These are phyloP conservation scores for Chromobotia macracanthus DNA, from an alignment of 2,797 vertebrate species.

Conservation along the genomic window DNA sequence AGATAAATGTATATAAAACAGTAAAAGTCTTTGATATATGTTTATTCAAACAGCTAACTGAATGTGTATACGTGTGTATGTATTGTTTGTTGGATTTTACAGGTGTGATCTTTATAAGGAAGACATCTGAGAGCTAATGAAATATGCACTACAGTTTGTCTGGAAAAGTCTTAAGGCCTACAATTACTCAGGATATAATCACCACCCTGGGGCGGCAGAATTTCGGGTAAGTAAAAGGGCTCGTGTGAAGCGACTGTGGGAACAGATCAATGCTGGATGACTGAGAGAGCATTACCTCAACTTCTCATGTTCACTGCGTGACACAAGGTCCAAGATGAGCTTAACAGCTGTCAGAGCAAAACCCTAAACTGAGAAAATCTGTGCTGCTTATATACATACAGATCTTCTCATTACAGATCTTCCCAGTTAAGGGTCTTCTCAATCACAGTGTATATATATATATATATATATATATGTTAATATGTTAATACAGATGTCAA, in stretches of 20 bases:
- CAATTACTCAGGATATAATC: conserved; percentile 79
- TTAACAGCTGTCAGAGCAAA: conserved; percentile 35
- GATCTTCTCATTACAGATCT: no score
- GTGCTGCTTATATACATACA: background rate
- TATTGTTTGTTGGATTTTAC: no score
- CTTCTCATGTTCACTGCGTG: conserved; percentile 39
- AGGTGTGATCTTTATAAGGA: conserved; percentile 14
- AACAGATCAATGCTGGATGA: conserved; percentile 34
- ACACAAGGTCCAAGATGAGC: conserved; percentile 26
- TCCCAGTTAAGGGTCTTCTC: no score
- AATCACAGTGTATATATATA: background rate
- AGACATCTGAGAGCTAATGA: conserved; percentile 64
- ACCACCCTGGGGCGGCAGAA: conserved; percentile 49
- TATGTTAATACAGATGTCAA: conserved; percentile 28
- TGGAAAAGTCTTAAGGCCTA: conserved; percentile 71
- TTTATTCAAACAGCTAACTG: no score
- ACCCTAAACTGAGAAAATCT: conserved; percentile 9
- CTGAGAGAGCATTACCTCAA: conserved; percentile 42
- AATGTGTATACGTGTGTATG: no score
- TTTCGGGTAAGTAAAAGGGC: conserved; percentile 32
- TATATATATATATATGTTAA: conserved; percentile 7
- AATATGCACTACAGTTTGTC: conserved; percentile 67
- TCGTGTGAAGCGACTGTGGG: conserved; percentile 41
- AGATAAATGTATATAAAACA: background rate
- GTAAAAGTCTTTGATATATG: no score